Percentiles rank a stretch among this genome's conserved stretches.
phyloP scores from a whole-genome alignment of 2,888 invertebrate genomes.

The Thumatha senex region DNA sequence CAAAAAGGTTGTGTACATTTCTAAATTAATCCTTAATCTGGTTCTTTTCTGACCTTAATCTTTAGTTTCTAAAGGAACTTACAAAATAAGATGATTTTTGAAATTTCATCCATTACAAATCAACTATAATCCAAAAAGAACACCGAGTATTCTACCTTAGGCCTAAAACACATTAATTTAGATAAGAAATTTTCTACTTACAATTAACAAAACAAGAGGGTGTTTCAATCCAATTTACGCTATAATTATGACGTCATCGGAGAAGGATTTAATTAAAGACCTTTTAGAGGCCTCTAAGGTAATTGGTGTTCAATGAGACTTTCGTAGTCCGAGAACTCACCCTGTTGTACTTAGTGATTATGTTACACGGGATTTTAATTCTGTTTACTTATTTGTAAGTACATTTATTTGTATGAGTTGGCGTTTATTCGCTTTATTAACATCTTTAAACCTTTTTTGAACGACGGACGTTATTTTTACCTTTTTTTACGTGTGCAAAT shows the following conservation, averaged over 20 bases:
- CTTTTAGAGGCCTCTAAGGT: slow-evolving; percentile 77
- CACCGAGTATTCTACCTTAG: slow-evolving; percentile 17
- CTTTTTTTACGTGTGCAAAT: too few species aligned
- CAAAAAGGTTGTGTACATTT: too few species aligned
- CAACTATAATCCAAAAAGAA: slow-evolving; percentile 20
- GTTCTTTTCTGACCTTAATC: too few species aligned
- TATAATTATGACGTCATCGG: slow-evolving; percentile 82
- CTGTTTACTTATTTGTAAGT: slow-evolving; percentile 38
- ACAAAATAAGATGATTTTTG: too few species aligned
- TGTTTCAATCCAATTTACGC: slow-evolving; percentile 77
- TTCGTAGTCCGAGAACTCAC: slow-evolving; percentile 73
- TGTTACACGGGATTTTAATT: slow-evolving; percentile 53
- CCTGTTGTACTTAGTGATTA: slow-evolving; percentile 68
- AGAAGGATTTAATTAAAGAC: slow-evolving; percentile 83
- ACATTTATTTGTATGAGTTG: slow-evolving; percentile 6
- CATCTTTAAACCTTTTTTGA: neutral
- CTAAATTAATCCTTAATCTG: too few species aligned
- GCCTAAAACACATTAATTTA: slow-evolving; percentile 60
- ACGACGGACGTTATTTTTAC: too few species aligned
- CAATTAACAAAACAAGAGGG: slow-evolving; percentile 76
- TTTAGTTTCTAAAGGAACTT: too few species aligned
- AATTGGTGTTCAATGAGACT: slow-evolving; percentile 82
- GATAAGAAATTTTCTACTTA: slow-evolving; percentile 67
- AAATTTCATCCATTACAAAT: too few species aligned
- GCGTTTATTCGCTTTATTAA: neutral